Percentiles rank a stretch among this genome's conserved stretches.
phyloP scores from a whole-genome alignment of 2,797 vertebrate species.

The Alfaro cultratus region DNA sequence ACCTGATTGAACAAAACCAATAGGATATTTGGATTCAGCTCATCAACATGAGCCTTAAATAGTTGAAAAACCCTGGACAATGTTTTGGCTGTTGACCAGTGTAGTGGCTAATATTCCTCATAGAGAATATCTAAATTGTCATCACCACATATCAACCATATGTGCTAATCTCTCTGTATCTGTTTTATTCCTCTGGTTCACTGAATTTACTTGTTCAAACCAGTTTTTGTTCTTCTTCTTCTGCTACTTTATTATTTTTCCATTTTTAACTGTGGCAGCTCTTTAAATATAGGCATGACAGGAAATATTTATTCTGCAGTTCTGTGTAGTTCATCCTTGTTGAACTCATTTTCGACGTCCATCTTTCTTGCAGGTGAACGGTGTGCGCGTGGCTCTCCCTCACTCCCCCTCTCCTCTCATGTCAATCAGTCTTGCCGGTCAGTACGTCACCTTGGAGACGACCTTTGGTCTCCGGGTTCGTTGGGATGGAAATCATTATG shows the following conservation, averaged over 20 bases:
- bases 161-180: not conserved
- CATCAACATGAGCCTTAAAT: too few relatives aligned
- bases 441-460: slow-evolving; percentile 81
- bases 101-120: not conserved
- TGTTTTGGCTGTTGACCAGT: too few relatives aligned
- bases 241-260: not conserved
- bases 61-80: too few relatives aligned
- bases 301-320: not conserved
- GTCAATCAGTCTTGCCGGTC: slow-evolving; percentile 76
- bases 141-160: not conserved
- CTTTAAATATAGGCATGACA: not conserved
- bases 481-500: slow-evolving; percentile 86
- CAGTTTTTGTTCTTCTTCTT: not conserved
- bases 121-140: not conserved
- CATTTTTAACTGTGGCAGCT: not conserved
- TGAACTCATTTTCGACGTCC: not conserved
- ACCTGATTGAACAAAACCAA: too few relatives aligned
- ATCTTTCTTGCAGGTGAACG: slow-evolving; percentile 73
- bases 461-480: slow-evolving; percentile 80
- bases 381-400: slow-evolving; percentile 75
- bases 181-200: not conserved
- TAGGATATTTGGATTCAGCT: too few relatives aligned
- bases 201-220: not conserved
- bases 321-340: not conserved
- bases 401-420: slow-evolving; percentile 74